Base-by-base conservation (phyloP, 2,888 invertebrate species). In the Onchidella celtica region DNA sequence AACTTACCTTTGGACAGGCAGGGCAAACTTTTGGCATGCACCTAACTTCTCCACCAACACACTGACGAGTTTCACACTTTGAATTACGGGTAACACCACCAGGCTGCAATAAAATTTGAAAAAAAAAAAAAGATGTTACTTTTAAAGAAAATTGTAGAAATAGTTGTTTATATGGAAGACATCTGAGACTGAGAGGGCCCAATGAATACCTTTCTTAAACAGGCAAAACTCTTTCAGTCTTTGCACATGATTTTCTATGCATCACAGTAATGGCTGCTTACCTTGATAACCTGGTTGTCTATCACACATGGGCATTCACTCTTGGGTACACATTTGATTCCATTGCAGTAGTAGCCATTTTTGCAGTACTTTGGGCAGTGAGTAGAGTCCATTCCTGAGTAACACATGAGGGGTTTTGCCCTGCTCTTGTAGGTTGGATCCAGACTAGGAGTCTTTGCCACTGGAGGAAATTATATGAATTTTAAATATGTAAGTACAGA, bases 41-140 rank as follows among this genome's bases (percentile, higher is more conserved):
- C 87, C 95, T 94, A 0, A 96, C 93, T 38, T 95, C 94, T 21
- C 97, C 97, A 96, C 83, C 87, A 61, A 88, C 95, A 91, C 97
- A 97, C 65, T 96, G 94, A 89, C 97, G 97, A 87, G 96, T 95
- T 85, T 96, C 95, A 90, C 97, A 97, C 85, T 96, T 95, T 14
- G 95, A 95, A 61, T 95, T 96, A 86, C 96, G 95, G 91, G 95
- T 80, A 63, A 91, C 87, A 65, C 88, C 86, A 6, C 88, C 88
- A 84, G 89, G 86, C 91, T 90, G 83, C n/a, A n/a, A n/a, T n/a
- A n/a, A n/a, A n/a, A n/a, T n/a, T n/a, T n/a, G n/a, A n/a, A n/a
- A 11, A 83, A n/a, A n/a, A 79, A 11, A 65, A 34, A 59, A 36
- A 66, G 3, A 40, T 2, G 27, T 55, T 47, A 32, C 24, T 27